A percentile compares a stretch with the other conserved stretches of the same genome.
phyloP scores from a whole-genome alignment of 2,113 vertebrate genomes.

The Neoarius graeffei region DNA sequence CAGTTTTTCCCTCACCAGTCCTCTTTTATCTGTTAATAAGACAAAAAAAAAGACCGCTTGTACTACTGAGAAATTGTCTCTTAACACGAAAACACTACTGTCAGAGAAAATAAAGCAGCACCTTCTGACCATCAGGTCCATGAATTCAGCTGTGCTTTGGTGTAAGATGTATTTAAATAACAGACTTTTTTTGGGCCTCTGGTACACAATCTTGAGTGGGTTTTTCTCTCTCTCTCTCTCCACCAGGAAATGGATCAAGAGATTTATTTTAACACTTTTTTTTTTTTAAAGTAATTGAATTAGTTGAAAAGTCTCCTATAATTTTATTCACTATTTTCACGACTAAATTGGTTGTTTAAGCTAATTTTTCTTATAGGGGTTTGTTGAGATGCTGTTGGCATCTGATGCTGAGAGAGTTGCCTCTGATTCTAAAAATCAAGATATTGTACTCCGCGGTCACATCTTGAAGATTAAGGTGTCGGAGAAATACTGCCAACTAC shows the following conservation, averaged over 20 bases:
- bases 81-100: neutral
- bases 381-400: slow-evolving; percentile 59
- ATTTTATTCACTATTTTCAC: neutral
- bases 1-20: too few species aligned
- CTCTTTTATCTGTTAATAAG: too few species aligned
- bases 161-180: neutral
- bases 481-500: slow-evolving; percentile 50
- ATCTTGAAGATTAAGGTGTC: slow-evolving; percentile 51
- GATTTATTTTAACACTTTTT: neutral
- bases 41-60: too few species aligned
- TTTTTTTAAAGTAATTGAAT: neutral
- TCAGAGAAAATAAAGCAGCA: neutral
- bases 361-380: slow-evolving; percentile 26
- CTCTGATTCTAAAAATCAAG: slow-evolving; percentile 33
- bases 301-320: neutral
- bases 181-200: neutral
- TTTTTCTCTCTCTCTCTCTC: neutral
- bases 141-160: neutral
- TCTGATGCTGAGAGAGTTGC: slow-evolving; percentile 56
- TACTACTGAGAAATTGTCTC: neutral
- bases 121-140: neutral
- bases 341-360: neutral
- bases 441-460: slow-evolving; percentile 25
- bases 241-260: neutral
- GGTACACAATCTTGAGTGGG: neutral